Evolutionary conservation across 2,888 invertebrate species (phyloP), one percentile per base, ranked within the genome.

Genomic region (Parnassius apollo): DNA sequence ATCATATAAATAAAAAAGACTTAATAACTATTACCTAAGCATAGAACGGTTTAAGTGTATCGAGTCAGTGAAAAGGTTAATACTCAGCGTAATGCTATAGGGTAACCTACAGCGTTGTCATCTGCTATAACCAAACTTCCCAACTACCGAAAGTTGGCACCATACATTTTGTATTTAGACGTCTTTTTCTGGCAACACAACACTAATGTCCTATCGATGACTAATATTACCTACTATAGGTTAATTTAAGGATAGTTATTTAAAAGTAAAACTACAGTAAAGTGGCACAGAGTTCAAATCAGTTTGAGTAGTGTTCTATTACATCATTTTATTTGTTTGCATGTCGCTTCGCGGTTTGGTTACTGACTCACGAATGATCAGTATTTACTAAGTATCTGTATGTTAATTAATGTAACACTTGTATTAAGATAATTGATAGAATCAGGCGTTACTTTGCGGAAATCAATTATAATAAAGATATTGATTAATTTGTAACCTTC

Each of bases 151-250:
- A 18, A 18, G 18, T 18, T 18, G 18, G 42, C 42, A 42, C n/a
- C 42, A n/a, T 60, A 18, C 18, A 18, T 18, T 18, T 18, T 2
- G 10, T 50, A 49, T 51, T 61, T 51, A 25, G 9, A 48, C 25
- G 9, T 52, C 25, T 52, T 53, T 42, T 49, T 48, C 62, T 42
- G 57, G 48, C 62, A 62, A 58, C 62, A 62, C 57, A 49, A 10
- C 8, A 9, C 13, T 49, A 12, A 12, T 13, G 7, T 4, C 2
- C 53, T 12, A 42, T 12, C 57, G 62, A 53, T 62, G 62, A 62
- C 42, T 62, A 62, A 62, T 25, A 62, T 62, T 53, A 44, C 57
- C 57, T 35, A 46, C 57, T 25, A 57, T 57, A 57, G 57, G 49
- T 57, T 57, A 13, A 10, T 25, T 9, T 56, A 12, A 11, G 2